Evolutionary conservation across 2,797 vertebrate species (phyloP).

Genomic region (Florisuga fusca): DNA sequence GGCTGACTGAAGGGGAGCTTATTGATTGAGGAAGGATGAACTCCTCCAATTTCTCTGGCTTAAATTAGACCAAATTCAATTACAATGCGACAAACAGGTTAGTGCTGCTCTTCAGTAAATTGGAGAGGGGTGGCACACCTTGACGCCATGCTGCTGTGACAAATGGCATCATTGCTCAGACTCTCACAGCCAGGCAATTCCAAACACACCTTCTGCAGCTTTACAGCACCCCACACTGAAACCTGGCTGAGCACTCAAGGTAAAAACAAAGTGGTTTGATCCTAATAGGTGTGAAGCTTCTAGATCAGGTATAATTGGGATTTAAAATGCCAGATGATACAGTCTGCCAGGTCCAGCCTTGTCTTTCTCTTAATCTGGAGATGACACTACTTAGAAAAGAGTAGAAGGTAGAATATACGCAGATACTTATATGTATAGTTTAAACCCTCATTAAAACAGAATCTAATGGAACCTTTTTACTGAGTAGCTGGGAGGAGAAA

Average conservation of each 20-base stretch:
- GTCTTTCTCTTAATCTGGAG: background rate
- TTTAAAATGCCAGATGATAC: background rate
- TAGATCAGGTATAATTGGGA: background rate
- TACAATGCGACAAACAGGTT: constrained; percentile 73
- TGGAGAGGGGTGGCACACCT: constrained; percentile 65
- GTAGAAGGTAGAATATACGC: background rate
- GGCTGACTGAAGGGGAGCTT: constrained; percentile 79
- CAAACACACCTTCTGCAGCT: accelerated
- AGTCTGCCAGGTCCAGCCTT: accelerated
- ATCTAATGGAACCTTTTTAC: background rate
- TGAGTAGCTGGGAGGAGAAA: background rate
- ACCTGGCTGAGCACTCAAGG: background rate
- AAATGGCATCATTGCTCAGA: constrained; percentile 48
- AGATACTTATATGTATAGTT: background rate
- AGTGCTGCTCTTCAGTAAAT: constrained; percentile 71
- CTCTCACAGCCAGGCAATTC: background rate
- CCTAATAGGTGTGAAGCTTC: background rate
- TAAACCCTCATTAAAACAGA: background rate
- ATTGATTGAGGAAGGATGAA: constrained; percentile 80
- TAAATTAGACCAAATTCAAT: constrained; percentile 77
- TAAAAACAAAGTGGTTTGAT: background rate
- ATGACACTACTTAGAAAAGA: background rate
- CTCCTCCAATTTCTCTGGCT: constrained; percentile 76
- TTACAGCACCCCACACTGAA: background rate
- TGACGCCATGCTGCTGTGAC: constrained; percentile 23